A percentile compares a stretch with the other conserved stretches of the same genome.
These are phyloP conservation scores for Montipora cactus DNA, from an alignment of 64 coral and sea anemone genomes.

Conservation along the genomic window DNA sequence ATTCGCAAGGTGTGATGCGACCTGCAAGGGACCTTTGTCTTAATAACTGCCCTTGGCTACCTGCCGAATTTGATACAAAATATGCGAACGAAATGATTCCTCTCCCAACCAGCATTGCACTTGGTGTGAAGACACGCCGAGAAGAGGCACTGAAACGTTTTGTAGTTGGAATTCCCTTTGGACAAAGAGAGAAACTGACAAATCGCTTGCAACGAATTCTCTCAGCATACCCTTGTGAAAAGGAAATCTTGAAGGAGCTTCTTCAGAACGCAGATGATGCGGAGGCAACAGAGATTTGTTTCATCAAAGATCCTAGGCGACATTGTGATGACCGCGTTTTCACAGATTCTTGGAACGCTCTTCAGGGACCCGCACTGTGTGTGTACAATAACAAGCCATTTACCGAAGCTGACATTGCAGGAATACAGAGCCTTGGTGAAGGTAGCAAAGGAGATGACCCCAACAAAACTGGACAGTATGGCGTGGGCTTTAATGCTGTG, in stretches of 20 bases:
- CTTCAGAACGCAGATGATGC: conserved; percentile 98
- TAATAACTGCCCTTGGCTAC: conserved; percentile 80
- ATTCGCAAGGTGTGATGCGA: conserved; percentile 50
- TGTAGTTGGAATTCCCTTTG: conserved; percentile 72
- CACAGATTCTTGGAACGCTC: conserved; percentile 81
- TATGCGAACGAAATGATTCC: conserved; percentile 63
- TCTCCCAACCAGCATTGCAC: not conserved
- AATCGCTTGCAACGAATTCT: conserved; percentile 83
- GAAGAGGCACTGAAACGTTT: conserved; percentile 52
- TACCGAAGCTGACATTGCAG: conserved; percentile 72
- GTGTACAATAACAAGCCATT: conserved; percentile 93
- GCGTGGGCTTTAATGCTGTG: conserved; percentile 94
- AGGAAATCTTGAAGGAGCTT: conserved; percentile 92
- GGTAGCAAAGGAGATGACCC: conserved; percentile 93
- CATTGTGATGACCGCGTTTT: conserved; percentile 71
- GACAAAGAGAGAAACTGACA: conserved; percentile 91
- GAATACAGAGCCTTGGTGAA: conserved; percentile 89
- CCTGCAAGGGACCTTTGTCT: conserved; percentile 42
- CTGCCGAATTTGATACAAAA: conserved; percentile 46
- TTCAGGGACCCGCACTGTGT: conserved; percentile 90
- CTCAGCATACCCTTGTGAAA: conserved; percentile 77
- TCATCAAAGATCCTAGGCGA: conserved; percentile 80
- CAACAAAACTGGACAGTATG: conserved; percentile 94
- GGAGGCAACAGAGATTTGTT: conserved; percentile 85
- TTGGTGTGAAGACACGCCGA: conserved; percentile 84